Base-by-base conservation (phyloP, 2,888 invertebrate genomes). In the Lasioglossum oenotherae region DNA sequence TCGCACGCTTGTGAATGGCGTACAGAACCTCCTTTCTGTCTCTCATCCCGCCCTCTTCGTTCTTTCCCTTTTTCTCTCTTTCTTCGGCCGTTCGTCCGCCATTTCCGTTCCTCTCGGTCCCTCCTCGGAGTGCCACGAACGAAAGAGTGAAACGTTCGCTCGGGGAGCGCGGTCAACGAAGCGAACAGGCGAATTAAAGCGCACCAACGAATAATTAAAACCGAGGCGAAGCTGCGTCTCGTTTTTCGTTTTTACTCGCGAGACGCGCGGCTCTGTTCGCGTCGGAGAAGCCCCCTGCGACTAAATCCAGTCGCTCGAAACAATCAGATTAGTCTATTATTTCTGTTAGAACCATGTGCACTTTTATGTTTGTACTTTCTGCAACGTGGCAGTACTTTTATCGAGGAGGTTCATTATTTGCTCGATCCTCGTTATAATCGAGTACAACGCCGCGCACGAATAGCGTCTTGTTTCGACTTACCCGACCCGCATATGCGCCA, bases 161-260 rank as follows among this genome's bases (percentile, higher is more conserved):
- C 85, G 86, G 81, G 88, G 81, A 76, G 85, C 87, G 81, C 78
- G 80, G 87, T 79, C 87, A 87, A 87, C 80, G 81, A 89, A 78
- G 81, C 87, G 73, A 81, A 81, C 41, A 69, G 88, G 85, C 85
- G 88, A 89, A 91, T 88, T 90, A 86, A 91, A 90, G 85, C 86
- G 80, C 88, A 88, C 86, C 85, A 87, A 38, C 85, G 87, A 83
- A 89, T 88, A 92, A 92, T 91, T 90, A 38, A 91, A 87, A 86
- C 72, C 82, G 82, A 82, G 85, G 81, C 60, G 60, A 64, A 64
- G 60, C 31, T 64, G n/a, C 31, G 27, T 31, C 16, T 64, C 31
- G 27, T 27, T 60, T 60, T 60, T 60, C 27, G 27, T 64, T 64
- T 64, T 64, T 64, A 64, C 60, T 16, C 27, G 14, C 60, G 60